Evolutionary conservation across 2,888 invertebrate genomes (phyloP).

Genomic region (Axea sp.): DNA sequence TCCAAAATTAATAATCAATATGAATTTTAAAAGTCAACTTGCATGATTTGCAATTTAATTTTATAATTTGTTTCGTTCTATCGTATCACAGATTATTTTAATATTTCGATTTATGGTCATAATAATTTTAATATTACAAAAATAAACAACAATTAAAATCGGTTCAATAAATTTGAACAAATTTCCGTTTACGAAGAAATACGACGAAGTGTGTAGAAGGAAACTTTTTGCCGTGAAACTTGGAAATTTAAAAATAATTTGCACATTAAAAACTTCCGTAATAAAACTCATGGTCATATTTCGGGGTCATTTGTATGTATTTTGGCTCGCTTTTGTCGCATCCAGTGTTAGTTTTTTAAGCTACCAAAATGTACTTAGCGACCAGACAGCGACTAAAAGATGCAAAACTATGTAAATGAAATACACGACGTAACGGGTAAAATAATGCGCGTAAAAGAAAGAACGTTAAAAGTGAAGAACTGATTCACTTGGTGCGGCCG

Average conservation of each 20-base stretch:
- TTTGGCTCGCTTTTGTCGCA: slow-evolving; percentile 34
- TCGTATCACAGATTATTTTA: too few species aligned
- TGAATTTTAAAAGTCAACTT: too few species aligned
- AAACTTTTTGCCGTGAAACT: slow-evolving; percentile 7
- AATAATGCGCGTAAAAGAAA: slow-evolving; percentile 21
- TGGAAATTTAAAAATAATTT: slow-evolving; percentile 50
- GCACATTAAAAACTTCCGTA: slow-evolving; percentile 28
- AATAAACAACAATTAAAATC: too few species aligned
- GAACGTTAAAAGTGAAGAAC: slow-evolving; percentile 12
- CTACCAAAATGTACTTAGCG: slow-evolving; percentile 46
- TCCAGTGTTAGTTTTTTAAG: slow-evolving; percentile 40
- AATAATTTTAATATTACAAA: too few species aligned
- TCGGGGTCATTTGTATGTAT: slow-evolving; percentile 34
- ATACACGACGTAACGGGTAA: slow-evolving; percentile 19
- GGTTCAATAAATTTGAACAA: too few species aligned
- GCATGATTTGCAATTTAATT: too few species aligned
- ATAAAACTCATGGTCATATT: slow-evolving; percentile 15
- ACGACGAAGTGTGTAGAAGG: background rate
- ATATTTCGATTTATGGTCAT: too few species aligned
- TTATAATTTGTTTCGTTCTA: too few species aligned
- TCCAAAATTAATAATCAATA: too few species aligned
- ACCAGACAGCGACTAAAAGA: slow-evolving; percentile 44
- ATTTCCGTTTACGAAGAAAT: too few species aligned
- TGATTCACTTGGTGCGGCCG: slow-evolving; percentile 12
- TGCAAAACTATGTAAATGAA: slow-evolving; percentile 57